phyloP scores from a whole-genome alignment of 2,888 invertebrate genomes.

The Lacanobia wlatinum region DNA sequence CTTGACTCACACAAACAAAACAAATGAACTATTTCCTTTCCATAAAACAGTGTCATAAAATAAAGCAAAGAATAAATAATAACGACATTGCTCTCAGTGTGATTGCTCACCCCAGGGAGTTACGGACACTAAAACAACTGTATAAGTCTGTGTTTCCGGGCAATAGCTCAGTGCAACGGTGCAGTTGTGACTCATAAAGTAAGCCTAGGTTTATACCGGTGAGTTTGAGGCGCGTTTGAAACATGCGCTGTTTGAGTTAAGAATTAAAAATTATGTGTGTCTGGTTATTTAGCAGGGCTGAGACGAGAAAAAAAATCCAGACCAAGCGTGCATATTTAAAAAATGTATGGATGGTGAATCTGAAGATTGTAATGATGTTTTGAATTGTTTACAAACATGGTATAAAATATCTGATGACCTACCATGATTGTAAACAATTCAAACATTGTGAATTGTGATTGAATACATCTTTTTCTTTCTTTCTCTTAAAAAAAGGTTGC shows the following conservation, averaged over 20 bases:
- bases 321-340: too few relatives aligned
- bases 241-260: slow-evolving; percentile 5
- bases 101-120: slow-evolving; percentile 55
- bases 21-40: slow-evolving; percentile 18
- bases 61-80: slow-evolving; percentile 52
- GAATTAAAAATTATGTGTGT: neutral
- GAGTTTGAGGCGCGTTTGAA: neutral
- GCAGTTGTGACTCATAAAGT: slow-evolving; percentile 37
- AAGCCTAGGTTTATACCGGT: slow-evolving; percentile 13
- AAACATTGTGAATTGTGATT: neutral
- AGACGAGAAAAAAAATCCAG: neutral
- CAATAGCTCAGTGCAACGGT: slow-evolving; percentile 28
- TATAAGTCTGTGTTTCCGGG: slow-evolving; percentile 14
- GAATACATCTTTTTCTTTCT: too few relatives aligned
- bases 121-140: slow-evolving; percentile 25
- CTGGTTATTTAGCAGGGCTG: neutral
- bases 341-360: neutral
- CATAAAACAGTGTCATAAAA: slow-evolving; percentile 37
- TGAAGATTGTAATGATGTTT: neutral
- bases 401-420: too few relatives aligned
- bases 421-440: neutral
- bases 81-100: slow-evolving; percentile 64
- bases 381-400: too few relatives aligned
- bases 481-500: too few relatives aligned
- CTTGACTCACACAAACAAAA: slow-evolving; percentile 32